Conservation (phyloP, 1,140 invertebrate species). For the Chionoecetes opilio region DNA sequence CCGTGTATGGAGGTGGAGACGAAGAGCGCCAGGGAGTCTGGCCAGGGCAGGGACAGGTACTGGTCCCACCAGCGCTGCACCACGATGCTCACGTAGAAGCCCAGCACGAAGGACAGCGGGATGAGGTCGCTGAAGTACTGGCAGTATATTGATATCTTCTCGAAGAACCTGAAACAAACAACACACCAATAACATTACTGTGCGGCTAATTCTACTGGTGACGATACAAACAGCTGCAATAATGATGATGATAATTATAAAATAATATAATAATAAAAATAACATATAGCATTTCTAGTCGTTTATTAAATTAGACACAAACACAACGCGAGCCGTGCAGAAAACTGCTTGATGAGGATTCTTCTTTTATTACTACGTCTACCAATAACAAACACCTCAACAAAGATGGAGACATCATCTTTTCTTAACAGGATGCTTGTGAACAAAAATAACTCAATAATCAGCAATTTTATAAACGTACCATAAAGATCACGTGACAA, state of each 20-base stretch:
- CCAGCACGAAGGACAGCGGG: conserved; percentile 96
- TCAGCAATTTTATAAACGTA: no score
- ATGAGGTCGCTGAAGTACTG: conserved; percentile 91
- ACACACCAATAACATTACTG: no score
- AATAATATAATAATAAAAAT: conserved; percentile 51
- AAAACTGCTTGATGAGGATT: no score
- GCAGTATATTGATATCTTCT: conserved; percentile 90
- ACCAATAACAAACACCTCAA: no score
- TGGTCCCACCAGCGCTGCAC: conserved; percentile 97
- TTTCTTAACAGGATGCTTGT: no score
- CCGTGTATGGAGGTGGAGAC: conserved; percentile 95
- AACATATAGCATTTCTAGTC: not conserved
- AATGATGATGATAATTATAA: conserved; percentile 52
- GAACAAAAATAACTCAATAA: no score
- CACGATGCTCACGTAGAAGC: conserved; percentile 96
- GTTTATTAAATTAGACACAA: no score
- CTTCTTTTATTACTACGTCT: no score
- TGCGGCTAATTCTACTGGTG: conserved; percentile 32
- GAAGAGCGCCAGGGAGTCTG: conserved; percentile 94
- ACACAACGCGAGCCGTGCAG: no score
- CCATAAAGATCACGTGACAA: no score
- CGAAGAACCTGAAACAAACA: conserved; percentile 87
- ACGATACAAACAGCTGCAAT: conserved; percentile 46
- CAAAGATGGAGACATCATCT: no score
- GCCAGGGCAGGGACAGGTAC: conserved; percentile 95